These are phyloP conservation scores for Gobiocypris rarus DNA, from an alignment of 2,113 vertebrate species.

Conservation along the genomic window DNA sequence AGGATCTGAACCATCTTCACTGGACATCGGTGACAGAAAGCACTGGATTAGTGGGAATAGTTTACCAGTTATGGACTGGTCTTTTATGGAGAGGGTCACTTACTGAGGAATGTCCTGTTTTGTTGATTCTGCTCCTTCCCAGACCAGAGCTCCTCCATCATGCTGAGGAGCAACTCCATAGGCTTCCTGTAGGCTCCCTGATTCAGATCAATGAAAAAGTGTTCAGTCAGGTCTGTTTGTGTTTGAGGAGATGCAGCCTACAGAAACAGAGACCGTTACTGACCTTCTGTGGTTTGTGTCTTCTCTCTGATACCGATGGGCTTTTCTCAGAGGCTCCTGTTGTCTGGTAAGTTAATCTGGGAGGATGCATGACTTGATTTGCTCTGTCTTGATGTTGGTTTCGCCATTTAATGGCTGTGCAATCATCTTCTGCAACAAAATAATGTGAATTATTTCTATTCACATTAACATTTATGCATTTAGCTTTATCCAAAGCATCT, in stretches of 20 bases:
- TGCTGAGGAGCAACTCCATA: conserved; percentile 76
- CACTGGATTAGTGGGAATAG: neutral
- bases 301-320: neutral
- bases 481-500: neutral
- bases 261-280: too few relatives aligned
- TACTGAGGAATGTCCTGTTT: conserved; percentile 80
- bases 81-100: conserved; percentile 59
- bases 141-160: conserved; percentile 80
- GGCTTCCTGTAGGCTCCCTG: conserved; percentile 68
- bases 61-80: conserved; percentile 15
- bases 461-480: neutral
- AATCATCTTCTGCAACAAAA: neutral
- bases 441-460: neutral
- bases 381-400: conserved; percentile 47
- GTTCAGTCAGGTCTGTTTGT: neutral
- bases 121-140: conserved; percentile 74
- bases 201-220: neutral
- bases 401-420: neutral
- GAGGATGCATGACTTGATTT: conserved; percentile 66
- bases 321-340: conserved; percentile 43
- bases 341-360: conserved; percentile 62
- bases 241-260: neutral
- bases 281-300: neutral
- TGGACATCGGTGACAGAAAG: conserved; percentile 59
- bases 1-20: conserved; percentile 79